Evolutionary conservation across 1,140 invertebrate genomes (phyloP), one percentile per base, ranked within the genome.

Genomic region (Sinella curviseta): DNA sequence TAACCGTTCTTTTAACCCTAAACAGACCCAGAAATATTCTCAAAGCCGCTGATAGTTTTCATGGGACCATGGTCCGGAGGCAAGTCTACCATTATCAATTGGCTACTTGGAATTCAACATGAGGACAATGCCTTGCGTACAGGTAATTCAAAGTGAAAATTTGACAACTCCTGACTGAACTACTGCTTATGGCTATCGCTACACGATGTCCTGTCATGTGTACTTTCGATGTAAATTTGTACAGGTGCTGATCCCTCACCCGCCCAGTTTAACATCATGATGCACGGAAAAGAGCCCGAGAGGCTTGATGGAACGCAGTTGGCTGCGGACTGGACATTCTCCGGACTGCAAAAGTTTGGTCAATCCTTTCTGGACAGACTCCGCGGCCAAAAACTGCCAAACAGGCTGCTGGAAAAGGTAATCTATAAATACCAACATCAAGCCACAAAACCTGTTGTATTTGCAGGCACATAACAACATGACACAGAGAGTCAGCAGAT

Each of bases 1-100:
- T 57, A 12, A 48, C 39, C 39, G 39, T 48, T 48, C 39, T 48
- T 48, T 20, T 20, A 48, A n/a, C n/a, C n/a, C n/a, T n/a, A n/a
- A n/a, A 65, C 82, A 92, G 95, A 97, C 89, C 93, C 95, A 8
- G 95, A 97, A 90, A 96, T 97, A 86, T 96, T 97, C 87, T 96
- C 95, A 0, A 97, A 97, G 86, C 96, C 96, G 12, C 88, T 97
- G 85, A 90, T 97, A 60, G 87, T 98, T 0, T 96, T 98, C 84
- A 94, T 97, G 93, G 96, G 96, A 48, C 95, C 96, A 30, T 97
- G 95, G 95, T 96, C 94, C 84, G 95, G 95, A 81, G 96, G 96
- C 82, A 98, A 98, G 88, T 97, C 95, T 1, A 94, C 94, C 14
- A 95, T 97, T 81, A 92, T 97, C 74, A 98, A 98, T 87, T 98